A percentile compares a stretch with the other conserved stretches of the same genome.
Evolutionary conservation across 2,113 vertebrate genomes (phyloP).

Genomic region (Tyto alba): DNA sequence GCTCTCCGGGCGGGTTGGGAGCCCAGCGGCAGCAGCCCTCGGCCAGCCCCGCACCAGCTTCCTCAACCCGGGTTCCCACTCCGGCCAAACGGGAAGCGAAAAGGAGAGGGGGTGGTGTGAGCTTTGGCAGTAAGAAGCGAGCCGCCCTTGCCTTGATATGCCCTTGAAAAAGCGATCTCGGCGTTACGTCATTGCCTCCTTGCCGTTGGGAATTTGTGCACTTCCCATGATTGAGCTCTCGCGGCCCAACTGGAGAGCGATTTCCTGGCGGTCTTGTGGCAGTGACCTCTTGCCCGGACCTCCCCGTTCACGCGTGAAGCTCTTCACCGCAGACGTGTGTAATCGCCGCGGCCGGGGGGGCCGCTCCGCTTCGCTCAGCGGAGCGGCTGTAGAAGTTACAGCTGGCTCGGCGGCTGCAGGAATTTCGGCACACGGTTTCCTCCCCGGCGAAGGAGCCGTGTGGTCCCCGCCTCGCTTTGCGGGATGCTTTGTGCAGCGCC

Average conservation of each 20-base stretch:
- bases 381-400: rapidly evolving
- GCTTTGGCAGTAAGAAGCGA: not conserved
- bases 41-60: rapidly evolving
- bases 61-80: not conserved
- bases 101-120: not conserved
- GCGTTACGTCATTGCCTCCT: not conserved
- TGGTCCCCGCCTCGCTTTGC: rapidly evolving
- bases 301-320: not conserved
- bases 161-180: not conserved
- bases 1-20: rapidly evolving
- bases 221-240: not conserved
- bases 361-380: not conserved
- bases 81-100: not conserved
- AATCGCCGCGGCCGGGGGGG: not conserved
- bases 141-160: not conserved
- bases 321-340: not conserved
- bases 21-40: rapidly evolving
- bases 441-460: rapidly evolving
- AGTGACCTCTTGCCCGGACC: not conserved
- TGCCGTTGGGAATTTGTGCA: not conserved
- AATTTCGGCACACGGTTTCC: rapidly evolving
- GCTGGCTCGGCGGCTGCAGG: rapidly evolving
- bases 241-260: not conserved
- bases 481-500: not conserved
- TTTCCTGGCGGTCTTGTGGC: not conserved